Base-by-base conservation (phyloP, 2,888 invertebrate genomes). In the Drosophila nr. medialis region DNA sequence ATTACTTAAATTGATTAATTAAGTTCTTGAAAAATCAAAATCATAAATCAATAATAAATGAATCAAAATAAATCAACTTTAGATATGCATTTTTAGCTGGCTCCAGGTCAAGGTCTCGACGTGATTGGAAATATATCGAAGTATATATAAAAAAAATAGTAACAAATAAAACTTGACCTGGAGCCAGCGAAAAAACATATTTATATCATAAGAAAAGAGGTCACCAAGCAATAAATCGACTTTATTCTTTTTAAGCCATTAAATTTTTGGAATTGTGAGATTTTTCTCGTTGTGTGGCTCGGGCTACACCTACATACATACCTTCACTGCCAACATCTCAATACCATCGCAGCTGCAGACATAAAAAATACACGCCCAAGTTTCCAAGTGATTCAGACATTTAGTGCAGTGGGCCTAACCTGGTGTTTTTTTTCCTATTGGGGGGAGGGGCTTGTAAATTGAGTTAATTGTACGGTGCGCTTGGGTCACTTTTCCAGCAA, bases 371-470 rank as follows among this genome's bases (percentile, higher is more conserved):
- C 60, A 75, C 76, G 64, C 76, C 77, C 70, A 55, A 59, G 51
- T 40, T 53, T 53, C 32, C 27, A 65, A 56, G 48, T 80, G 80
- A 80, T 66, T 69, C 80, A 78, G 76, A 60, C 48, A 45, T 75
- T 61, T 15, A 36, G 18, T 29, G 58, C 64, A 72, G 42, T 56
- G 45, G 40, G 67, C 40, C 21, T 24, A 60, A 59, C 27, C 55
- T 38, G 66, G 61, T 48, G 24, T 30, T 36, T 68, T 45, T 45
- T 21, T 18, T 45, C 45, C 21, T 29, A 27, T 18, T 18, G 27
- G 54, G 24, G 24, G 36, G 27, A 36, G 55, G 49, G 36, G 42
- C 62, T 55, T 67, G 76, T 75, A 62, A 71, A 67, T 32, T 63
- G 32, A 63, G 56, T 65, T 63, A 77, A 81, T 81, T 81, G 58